phyloP scores from a whole-genome alignment of 1,140 invertebrate genomes.

The Drosophila elegans region DNA sequence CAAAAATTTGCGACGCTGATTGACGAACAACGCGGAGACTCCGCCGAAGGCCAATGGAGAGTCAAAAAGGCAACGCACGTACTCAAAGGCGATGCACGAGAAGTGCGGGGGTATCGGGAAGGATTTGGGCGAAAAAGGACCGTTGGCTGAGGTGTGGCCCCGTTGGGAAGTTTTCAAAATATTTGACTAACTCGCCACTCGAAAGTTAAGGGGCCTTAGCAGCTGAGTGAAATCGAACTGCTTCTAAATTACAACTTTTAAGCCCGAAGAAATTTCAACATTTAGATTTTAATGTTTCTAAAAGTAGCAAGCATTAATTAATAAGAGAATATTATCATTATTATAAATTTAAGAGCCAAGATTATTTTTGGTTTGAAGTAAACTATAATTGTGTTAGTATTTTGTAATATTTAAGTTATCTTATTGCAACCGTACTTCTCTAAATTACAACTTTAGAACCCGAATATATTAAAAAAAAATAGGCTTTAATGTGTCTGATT shows the following conservation, averaged over 20 bases:
- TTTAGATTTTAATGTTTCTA: neutral
- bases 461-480: too few relatives aligned
- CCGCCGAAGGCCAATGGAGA: slow-evolving; percentile 19
- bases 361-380: too few relatives aligned
- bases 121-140: neutral
- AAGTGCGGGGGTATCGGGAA: neutral
- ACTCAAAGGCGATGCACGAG: slow-evolving; percentile 22
- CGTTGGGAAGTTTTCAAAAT: slow-evolving; percentile 21
- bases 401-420: too few relatives aligned
- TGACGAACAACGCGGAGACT: slow-evolving; percentile 62
- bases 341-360: too few relatives aligned
- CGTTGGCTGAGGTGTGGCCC: slow-evolving; percentile 1
- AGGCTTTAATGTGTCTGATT: too few relatives aligned
- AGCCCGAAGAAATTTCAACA: neutral
- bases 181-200: slow-evolving; percentile 20
- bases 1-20: slow-evolving; percentile 82
- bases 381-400: too few relatives aligned
- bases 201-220: neutral
- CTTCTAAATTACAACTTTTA: neutral
- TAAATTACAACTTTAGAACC: too few relatives aligned
- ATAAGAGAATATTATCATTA: too few relatives aligned
- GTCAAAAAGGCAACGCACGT: slow-evolving; percentile 24
- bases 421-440: too few relatives aligned
- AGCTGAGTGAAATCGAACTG: neutral
- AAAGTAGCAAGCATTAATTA: too few relatives aligned